Base-by-base conservation (phyloP, 2,113 vertebrate genomes). In the Sialia sialis region DNA sequence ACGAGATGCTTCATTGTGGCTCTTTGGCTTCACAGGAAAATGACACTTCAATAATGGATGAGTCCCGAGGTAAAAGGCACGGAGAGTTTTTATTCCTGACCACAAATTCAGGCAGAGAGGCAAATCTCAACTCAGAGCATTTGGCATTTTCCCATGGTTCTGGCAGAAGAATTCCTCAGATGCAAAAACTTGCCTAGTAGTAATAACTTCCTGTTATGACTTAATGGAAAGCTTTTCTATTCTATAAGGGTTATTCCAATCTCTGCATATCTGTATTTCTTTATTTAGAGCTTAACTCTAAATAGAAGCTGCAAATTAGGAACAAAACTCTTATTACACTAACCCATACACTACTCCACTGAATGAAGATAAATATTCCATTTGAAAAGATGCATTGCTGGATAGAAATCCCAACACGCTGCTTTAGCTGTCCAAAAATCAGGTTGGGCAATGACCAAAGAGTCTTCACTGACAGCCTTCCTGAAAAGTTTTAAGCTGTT, bases 361-460 rank as follows among this genome's bases (percentile, higher is more conserved):
- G 36, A 73, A 60, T 9, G 13, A 83, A 52, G 69, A 34, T 19
- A 62, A 26, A 12, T 39, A 41, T 22, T 59, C 44, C 11, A n/a
- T 44, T 32, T 67, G 30, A 54, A 84, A 90, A 64, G 5, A n/a
- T 67, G 32, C 29, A 48, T 41, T 48, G 44, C 14, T 0, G 0
- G 44, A 21, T n/a, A 52, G 51, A 72, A 77, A 44, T 34, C 51
- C 39, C 41, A 75, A 43, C 4, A 36, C 0, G 0, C 3, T 69
- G 36, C 15, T 32, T 80, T 52, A 81, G 18, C 29, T 46, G 16
- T 48, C 36, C 58, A 58, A 46, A 72, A 63, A 69, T 69, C 52
- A 66, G 29, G 29, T 16, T 48, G 64, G 27, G 39, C 26, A 68
- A 30, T 3, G n/a, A 78, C 38, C 38, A 32, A 38, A 39, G 52